These are phyloP conservation scores for Brienomyrus brachyistius DNA, from an alignment of 2,113 vertebrate genomes.

Conservation along the genomic window DNA sequence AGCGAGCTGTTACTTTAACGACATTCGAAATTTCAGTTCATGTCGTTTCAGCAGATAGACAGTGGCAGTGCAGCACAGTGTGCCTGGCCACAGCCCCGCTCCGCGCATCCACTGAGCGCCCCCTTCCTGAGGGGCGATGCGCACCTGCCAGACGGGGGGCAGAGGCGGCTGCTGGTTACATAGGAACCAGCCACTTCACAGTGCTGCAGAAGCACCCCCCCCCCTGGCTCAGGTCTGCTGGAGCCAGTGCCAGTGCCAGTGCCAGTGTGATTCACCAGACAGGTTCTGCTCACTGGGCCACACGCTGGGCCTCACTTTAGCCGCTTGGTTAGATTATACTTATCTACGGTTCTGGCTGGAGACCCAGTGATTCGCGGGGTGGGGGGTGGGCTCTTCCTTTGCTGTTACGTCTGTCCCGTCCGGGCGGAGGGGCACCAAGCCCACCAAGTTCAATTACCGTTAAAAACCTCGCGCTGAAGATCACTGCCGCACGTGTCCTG, in stretches of 20 bases:
- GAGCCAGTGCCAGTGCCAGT: neutral
- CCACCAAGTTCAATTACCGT: neutral
- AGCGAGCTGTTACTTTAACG: neutral
- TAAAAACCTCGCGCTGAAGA: neutral
- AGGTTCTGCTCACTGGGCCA: neutral
- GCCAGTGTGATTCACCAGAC: neutral
- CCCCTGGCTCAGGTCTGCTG: neutral
- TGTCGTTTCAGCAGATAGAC: neutral
- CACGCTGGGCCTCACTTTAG: neutral
- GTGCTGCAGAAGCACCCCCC: neutral
- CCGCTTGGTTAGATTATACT: neutral
- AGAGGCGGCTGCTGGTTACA: no score
- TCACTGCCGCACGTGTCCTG: neutral
- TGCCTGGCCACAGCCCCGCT: no score
- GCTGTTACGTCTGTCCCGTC: neutral
- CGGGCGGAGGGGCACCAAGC: neutral
- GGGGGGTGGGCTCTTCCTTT: neutral
- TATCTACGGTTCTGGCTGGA: neutral
- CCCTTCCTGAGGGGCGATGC: neutral
- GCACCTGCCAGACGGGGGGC: no score
- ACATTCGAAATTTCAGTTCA: no score
- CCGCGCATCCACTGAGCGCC: neutral
- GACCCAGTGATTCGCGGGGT: neutral
- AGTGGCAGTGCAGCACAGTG: no score
- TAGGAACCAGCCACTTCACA: neutral